Conservation (phyloP, 1,140 invertebrate genomes). For the Drosophila orena region DNA sequence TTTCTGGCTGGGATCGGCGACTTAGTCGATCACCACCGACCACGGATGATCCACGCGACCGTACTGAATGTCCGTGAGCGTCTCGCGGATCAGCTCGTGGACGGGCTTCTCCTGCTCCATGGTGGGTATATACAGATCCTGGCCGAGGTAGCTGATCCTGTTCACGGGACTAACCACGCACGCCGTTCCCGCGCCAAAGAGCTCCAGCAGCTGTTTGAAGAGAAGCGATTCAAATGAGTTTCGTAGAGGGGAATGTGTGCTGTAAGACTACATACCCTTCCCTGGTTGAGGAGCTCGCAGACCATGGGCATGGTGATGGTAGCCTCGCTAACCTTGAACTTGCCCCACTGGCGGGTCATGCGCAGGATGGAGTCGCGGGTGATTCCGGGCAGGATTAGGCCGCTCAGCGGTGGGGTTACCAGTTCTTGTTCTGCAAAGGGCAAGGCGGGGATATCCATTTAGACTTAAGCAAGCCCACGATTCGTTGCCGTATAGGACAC, state of each 20-base stretch:
- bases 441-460: background rate
- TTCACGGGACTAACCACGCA: slow-evolving; percentile 96
- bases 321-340: slow-evolving; percentile 94
- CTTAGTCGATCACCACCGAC: slow-evolving; percentile 85
- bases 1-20: background rate
- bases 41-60: slow-evolving; percentile 93
- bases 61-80: slow-evolving; percentile 94
- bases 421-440: slow-evolving; percentile 93
- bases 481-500: background rate
- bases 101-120: slow-evolving; percentile 89
- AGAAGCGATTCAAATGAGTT: background rate
- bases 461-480: background rate
- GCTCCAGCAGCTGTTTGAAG: slow-evolving; percentile 91
- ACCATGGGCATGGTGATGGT: slow-evolving; percentile 95
- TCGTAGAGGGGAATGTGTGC: fast-evolving
- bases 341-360: slow-evolving; percentile 93
- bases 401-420: slow-evolving; percentile 95
- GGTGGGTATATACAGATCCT: slow-evolving; percentile 90
- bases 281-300: slow-evolving; percentile 90
- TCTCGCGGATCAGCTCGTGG: slow-evolving; percentile 89
- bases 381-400: slow-evolving; percentile 97
- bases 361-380: slow-evolving; percentile 95
- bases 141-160: slow-evolving; percentile 90
- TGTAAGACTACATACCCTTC: slow-evolving; percentile 89
- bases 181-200: slow-evolving; percentile 98